Base-by-base conservation (phyloP, 2,113 vertebrate species). In the Cavia aperea region DNA sequence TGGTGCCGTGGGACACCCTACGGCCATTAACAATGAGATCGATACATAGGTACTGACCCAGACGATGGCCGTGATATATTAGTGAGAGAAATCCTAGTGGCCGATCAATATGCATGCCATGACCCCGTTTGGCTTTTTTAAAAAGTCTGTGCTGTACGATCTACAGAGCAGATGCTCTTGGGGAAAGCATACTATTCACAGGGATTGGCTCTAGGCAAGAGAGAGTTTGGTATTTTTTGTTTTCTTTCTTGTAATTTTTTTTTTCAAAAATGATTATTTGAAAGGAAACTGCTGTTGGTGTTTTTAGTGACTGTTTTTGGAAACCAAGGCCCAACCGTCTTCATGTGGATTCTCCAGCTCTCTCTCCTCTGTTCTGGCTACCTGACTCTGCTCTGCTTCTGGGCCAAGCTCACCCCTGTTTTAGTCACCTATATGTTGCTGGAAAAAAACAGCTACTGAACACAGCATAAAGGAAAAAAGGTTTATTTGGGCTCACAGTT, bases 111-210 rank as follows among this genome's bases (percentile, higher is more conserved):
- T 51, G 54, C 88, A n/a, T 46, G 88, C 66, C 88, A 63, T 13
- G 82, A 85, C 85, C 93, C 36, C 23, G 63, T 92, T 95, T 68
- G 90, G 51, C 82, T 68, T 85, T 92, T 92, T 54, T 2, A 58
- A 70, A 88, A 88, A 73, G 81, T 75, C 79, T 65, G n/a, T 86
- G 49, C 70, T 36, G 49, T 91, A 60, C 66, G 85, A 72, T 51
- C 81, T 65, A 88, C 36, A 70, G 79, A 68, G 54, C 10, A 91
- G 75, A 85, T 49, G 39, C 12, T 54, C 31, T 81, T 60, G 31
- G 65, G 75, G 46, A 89, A 87, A 54, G 39, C 33, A 56, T 51
- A 56, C 51, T 43, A 2, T 43, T 87, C 65, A 29, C 43, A 46
- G 63, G 39, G 56, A 33, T 43, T 39, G 39, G 49, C 54, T 43